Evolutionary conservation across 2,888 invertebrate genomes (phyloP).

Genomic region (Oligia fasciuncula): DNA sequence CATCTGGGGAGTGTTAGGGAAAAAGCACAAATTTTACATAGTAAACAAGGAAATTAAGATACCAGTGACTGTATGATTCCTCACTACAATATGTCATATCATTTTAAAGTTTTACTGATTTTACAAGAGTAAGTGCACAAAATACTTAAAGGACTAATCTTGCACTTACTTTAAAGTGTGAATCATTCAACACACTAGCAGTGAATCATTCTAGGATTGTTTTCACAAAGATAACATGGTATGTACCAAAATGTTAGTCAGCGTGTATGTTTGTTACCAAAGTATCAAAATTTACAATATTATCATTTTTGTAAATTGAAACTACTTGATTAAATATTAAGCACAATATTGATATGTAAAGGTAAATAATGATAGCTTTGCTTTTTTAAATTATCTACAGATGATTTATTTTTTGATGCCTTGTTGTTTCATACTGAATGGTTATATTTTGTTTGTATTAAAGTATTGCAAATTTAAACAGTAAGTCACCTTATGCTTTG

Average conservation of each 20-base stretch:
- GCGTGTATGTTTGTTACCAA: constrained; percentile 69
- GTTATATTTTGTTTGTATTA: constrained; percentile 49
- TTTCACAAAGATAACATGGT: constrained; percentile 64
- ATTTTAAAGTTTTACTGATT: constrained; percentile 71
- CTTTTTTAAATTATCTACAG: constrained; percentile 50
- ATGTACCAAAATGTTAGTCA: constrained; percentile 68
- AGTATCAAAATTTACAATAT: constrained; percentile 58
- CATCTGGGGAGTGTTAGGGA: constrained; percentile 97
- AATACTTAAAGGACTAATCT: constrained; percentile 76
- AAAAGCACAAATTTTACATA: constrained; percentile 99
- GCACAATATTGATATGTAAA: constrained; percentile 55
- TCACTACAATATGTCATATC: constrained; percentile 65
- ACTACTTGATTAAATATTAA: constrained; percentile 45
- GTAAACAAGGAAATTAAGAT: constrained; percentile 97
- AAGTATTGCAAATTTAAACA: constrained; percentile 39
- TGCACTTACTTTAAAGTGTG: constrained; percentile 70
- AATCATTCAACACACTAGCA: constrained; percentile 51
- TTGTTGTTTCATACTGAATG: constrained; percentile 53
- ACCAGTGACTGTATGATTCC: constrained; percentile 91
- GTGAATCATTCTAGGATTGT: constrained; percentile 61
- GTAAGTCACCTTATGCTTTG: constrained; percentile 25
- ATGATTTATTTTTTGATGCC: constrained; percentile 60
- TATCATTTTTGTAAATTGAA: constrained; percentile 33
- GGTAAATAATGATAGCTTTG: constrained; percentile 39
- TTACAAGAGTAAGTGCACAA: constrained; percentile 81